Evolutionary conservation across 1,140 invertebrate species (phyloP).

Genomic region (Vollenhovia emeryi): DNA sequence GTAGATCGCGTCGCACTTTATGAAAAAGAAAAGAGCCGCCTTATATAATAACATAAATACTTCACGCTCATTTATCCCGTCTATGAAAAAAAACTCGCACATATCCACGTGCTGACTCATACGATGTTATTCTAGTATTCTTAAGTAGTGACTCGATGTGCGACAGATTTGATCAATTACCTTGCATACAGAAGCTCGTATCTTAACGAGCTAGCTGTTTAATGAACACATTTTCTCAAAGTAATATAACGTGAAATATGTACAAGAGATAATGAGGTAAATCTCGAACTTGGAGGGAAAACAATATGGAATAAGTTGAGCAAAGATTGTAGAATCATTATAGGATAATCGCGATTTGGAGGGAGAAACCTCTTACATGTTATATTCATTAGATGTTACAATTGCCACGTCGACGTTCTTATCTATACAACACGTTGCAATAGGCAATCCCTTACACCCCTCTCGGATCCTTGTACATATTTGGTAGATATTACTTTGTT

Average conservation of each 20-base stretch:
- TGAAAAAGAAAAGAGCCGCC: background rate
- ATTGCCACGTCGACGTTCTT: background rate
- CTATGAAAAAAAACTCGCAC: background rate
- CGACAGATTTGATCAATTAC: constrained; percentile 26
- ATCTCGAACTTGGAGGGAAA: background rate
- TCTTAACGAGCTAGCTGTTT: constrained; percentile 28
- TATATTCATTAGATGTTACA: background rate
- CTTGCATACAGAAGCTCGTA: constrained; percentile 1
- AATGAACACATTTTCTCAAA: constrained; percentile 20
- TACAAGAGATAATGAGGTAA: constrained; percentile 35
- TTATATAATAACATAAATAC: constrained; percentile 29
- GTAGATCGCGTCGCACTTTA: background rate
- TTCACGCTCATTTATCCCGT: background rate
- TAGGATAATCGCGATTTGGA: background rate
- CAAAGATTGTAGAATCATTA: background rate
- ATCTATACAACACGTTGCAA: background rate
- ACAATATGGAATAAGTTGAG: constrained; percentile 15
- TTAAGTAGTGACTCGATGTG: constrained; percentile 17
- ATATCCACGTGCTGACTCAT: constrained; percentile 25
- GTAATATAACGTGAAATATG: constrained; percentile 34
- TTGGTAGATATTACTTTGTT: constrained; percentile 48
- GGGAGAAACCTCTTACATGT: background rate
- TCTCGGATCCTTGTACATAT: constrained; percentile 27
- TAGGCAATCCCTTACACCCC: background rate
- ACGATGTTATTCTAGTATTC: background rate